Base-by-base conservation (phyloP, 2,888 invertebrate species). In the Pammene fasciana region DNA sequence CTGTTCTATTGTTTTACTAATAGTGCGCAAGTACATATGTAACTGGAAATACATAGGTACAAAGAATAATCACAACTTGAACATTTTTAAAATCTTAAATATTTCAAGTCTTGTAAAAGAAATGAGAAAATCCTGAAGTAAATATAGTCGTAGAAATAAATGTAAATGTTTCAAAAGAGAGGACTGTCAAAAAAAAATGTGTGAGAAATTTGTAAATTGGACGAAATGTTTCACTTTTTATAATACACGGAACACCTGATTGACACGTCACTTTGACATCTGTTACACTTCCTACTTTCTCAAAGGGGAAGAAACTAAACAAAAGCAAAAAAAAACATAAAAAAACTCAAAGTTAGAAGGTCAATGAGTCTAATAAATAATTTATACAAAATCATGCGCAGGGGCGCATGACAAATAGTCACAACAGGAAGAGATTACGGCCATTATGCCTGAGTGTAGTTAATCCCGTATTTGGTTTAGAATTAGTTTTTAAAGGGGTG, bases 401-500 rank as follows among this genome's bases (percentile, higher is more conserved):
- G 82, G 82, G 81, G 81, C 78, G 50, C 56, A 65, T 77, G 79
- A 75, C 82, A 84, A 85, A 86, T 85, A 84, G 86, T 85, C 84
- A 84, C 79, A 80, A 83, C 83, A 82, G 78, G 77, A 80, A 82
- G 75, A 83, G 89, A 86, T 90, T 88, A 88, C 79, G 79, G 80
- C 85, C 86, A 86, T 88, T 88, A 88, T 78, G 78, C 78, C 82
- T 82, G 84, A 83, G 84, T 86, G 81, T 78, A 75, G 78, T 73
- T 88, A 88, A 90, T 87, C 86, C 86, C 77, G 79, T 81, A 78
- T 81, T 79, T 74, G 71, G 78, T 78, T 73, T 65, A 68, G 67
- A 72, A 54, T 71, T 67, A 62, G 18, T 71, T 46, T 56, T 59
- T 52, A 48, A 65, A 61, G 65, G 68, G 68, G 67, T 52, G 67